These are phyloP conservation scores for Bubo scandiacus DNA, from an alignment of 2,113 vertebrate genomes.

Conservation along the genomic window DNA sequence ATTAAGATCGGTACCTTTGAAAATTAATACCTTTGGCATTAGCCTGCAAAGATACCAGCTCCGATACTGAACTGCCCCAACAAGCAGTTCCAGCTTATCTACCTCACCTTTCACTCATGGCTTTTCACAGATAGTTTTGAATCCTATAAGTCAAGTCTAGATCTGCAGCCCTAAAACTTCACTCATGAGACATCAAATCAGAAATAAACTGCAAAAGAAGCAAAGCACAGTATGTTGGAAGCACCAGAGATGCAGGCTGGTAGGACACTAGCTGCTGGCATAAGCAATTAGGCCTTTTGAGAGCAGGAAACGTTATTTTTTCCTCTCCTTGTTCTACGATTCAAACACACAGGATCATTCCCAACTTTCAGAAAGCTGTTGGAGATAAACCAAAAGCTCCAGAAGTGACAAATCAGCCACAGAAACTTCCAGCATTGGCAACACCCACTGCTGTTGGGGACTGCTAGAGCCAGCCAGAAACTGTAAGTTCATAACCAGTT, in stretches of 20 bases:
- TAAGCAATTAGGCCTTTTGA: background rate
- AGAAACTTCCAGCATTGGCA: background rate
- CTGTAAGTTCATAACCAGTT: background rate
- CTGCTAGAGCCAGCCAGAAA: background rate
- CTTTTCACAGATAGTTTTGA: background rate
- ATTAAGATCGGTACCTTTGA: background rate
- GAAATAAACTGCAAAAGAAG: background rate
- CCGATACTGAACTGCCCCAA: background rate
- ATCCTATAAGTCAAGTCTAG: background rate
- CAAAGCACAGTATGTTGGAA: background rate
- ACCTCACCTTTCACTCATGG: background rate
- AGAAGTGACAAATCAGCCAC: background rate
- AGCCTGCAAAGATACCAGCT: background rate
- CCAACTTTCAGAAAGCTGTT: background rate
- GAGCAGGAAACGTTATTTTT: background rate
- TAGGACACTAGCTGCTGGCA: background rate
- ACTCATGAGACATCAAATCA: background rate
- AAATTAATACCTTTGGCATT: background rate
- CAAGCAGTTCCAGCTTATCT: slow-evolving; percentile 20
- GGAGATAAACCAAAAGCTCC: background rate
- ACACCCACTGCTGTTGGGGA: background rate
- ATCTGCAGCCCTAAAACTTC: background rate
- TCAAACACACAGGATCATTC: background rate
- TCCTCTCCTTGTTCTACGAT: background rate
- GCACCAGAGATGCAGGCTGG: background rate